Conservation (phyloP, 1,140 invertebrate genomes). For the Oryctes rhinoceros region DNA sequence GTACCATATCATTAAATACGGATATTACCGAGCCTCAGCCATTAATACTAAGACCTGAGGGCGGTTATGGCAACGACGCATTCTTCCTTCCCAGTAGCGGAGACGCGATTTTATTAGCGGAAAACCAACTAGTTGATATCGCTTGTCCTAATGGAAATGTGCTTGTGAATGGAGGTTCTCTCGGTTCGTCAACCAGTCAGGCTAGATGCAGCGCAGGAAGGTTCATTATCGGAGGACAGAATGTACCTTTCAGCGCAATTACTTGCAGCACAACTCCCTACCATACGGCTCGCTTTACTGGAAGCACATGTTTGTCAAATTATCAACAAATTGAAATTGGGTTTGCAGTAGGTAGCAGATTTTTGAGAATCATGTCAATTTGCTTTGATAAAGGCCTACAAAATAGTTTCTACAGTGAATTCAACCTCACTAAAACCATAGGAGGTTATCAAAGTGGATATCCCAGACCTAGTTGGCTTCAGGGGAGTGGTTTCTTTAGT, state of each 20-base stretch:
- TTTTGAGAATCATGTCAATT: constrained; percentile 50
- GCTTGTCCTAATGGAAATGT: constrained; percentile 49
- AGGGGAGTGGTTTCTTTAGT: constrained; percentile 54
- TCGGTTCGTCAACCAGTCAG: constrained; percentile 9
- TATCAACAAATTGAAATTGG: constrained; percentile 55
- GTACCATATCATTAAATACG: constrained; percentile 40
- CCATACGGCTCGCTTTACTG: constrained; percentile 45
- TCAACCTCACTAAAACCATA: constrained; percentile 54
- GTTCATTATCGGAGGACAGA: constrained; percentile 39
- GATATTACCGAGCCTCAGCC: constrained; percentile 41
- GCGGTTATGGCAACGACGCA: constrained; percentile 17
- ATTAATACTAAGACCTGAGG: constrained; percentile 30
- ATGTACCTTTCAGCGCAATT: constrained; percentile 44
- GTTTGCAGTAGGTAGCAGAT: constrained; percentile 50
- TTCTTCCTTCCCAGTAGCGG: constrained; percentile 36
- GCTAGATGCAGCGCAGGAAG: constrained; percentile 40
- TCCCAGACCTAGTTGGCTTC: constrained; percentile 56
- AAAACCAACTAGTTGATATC: constrained; percentile 43
- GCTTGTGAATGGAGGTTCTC: constrained; percentile 19
- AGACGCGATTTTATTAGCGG: constrained; percentile 24
- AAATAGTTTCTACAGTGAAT: constrained; percentile 51
- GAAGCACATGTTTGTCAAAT: constrained; percentile 52
- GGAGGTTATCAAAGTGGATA: constrained; percentile 51
- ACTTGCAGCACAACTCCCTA: constrained; percentile 44
- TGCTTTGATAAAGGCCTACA: constrained; percentile 54